phyloP scores from a whole-genome alignment of 2,113 vertebrate genomes.

The Hippocampus zosterae region DNA sequence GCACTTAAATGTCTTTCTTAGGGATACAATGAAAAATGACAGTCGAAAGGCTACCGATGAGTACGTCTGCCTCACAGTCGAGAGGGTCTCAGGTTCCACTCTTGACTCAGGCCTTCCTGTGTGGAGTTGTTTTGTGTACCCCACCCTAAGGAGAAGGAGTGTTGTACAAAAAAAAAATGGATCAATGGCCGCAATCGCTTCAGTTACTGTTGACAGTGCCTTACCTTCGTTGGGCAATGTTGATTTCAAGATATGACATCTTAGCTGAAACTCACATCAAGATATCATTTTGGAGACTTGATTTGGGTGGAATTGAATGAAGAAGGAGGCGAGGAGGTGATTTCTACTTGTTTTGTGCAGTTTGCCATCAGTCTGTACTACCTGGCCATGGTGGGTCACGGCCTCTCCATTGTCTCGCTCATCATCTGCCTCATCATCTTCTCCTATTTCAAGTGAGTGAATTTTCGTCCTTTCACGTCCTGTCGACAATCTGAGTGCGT shows the following conservation, averaged over 20 bases:
- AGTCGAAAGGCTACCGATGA: not conserved
- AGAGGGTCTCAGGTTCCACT: too few species aligned
- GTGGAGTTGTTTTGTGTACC: too few species aligned
- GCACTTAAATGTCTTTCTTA: not conserved
- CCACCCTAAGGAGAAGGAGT: not conserved
- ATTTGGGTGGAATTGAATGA: not conserved
- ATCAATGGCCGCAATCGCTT: not conserved
- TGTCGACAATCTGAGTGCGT: not conserved
- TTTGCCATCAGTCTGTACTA: conserved; percentile 66
- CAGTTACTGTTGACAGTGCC: too few species aligned
- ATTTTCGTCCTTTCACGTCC: not conserved
- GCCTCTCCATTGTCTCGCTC: conserved; percentile 72
- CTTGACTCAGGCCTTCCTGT: too few species aligned
- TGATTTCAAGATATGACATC: not conserved
- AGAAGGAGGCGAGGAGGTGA: not conserved
- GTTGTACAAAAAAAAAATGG: not conserved
- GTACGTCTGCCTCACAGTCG: not conserved
- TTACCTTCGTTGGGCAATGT: not conserved
- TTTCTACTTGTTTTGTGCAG: conserved; percentile 38
- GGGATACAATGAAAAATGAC: not conserved
- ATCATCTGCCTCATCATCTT: conserved; percentile 74
- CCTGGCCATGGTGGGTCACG: conserved; percentile 70
- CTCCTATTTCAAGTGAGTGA: conserved; percentile 77
- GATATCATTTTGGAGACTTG: not conserved
- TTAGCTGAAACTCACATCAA: not conserved